Conservation (phyloP, 2,113 vertebrate species). For the Bucco capensis region DNA sequence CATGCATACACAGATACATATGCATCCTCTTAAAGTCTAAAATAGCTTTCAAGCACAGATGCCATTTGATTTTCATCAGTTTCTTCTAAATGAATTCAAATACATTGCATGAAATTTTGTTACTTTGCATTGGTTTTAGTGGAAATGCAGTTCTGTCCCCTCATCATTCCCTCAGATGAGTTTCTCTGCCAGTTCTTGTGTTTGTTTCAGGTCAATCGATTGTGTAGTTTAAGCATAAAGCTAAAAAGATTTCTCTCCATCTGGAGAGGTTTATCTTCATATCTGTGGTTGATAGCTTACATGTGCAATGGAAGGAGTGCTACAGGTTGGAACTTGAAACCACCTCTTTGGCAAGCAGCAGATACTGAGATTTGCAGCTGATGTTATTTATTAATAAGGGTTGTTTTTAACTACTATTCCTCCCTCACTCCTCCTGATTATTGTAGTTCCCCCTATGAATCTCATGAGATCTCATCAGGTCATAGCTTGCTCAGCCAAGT, state of each 20-base stretch:
- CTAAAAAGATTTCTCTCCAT: background rate
- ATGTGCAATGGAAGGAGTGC: background rate
- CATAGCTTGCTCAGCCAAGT: background rate
- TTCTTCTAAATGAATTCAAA: background rate
- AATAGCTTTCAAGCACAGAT: conserved; percentile 12
- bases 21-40: background rate
- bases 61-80: background rate
- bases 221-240: background rate
- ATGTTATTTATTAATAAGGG: background rate
- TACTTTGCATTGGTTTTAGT: background rate
- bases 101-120: background rate
- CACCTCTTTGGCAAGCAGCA: background rate
- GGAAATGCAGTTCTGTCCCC: background rate
- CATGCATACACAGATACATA: background rate
- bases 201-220: background rate
- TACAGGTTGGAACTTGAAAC: conserved; percentile 43
- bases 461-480: background rate
- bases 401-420: background rate
- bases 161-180: background rate
- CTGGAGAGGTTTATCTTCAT: background rate
- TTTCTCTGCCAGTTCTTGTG: background rate
- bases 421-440: background rate
- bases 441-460: background rate
- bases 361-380: background rate
- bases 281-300: background rate